Base-by-base conservation (phyloP, 2,888 invertebrate genomes). In the Drosophila melanosoma region DNA sequence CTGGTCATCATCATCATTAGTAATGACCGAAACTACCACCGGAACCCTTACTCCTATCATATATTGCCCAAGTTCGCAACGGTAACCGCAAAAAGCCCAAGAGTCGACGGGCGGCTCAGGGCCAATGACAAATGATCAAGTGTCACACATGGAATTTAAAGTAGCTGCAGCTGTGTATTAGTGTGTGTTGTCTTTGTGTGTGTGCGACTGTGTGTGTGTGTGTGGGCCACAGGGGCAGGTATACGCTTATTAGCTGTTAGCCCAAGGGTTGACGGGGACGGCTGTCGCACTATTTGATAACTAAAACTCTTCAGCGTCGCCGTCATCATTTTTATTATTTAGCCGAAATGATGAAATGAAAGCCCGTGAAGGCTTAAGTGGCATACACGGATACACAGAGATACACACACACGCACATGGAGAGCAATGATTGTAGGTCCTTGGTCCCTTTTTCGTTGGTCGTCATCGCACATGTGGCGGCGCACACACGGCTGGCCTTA, bases 121-220 rank as follows among this genome's bases (percentile, higher is more conserved):
- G 52, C 79, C 83, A 79, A 87, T 90, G 90, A 90, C 90, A 90
- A 90, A 90, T 90, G 90, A 90, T 90, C 89, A 85, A 89, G 72
- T 88, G 91, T 87, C 90, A 90, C 91, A 83, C 85, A 79, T 84
- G 85, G 90, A 90, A 90, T 90, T 90, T 90, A 90, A 90, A 90
- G 82, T 88, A 90, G 83, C 82, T 84, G 68, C 81, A 88, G 77
- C 83, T 76, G 81, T 67, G 73, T 65, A 23, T 45, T 45, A 45
- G 51, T 57, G 26, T 57, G 26, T 48, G 36, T 23, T 45, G 23
- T 23, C 45, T 45, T 3, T 45, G 1, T 57, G 17, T 60, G 26
- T 45, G 32, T 65, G 52, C 62, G 61, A 35, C 32, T 61, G 42
- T 36, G 35, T 65, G 62, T 67, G 64, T 45, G 40, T 58, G 48